Evolutionary conservation across 2,888 invertebrate genomes (phyloP), one percentile per base, ranked within the genome.

Genomic region (Hylaea fasciaria): DNA sequence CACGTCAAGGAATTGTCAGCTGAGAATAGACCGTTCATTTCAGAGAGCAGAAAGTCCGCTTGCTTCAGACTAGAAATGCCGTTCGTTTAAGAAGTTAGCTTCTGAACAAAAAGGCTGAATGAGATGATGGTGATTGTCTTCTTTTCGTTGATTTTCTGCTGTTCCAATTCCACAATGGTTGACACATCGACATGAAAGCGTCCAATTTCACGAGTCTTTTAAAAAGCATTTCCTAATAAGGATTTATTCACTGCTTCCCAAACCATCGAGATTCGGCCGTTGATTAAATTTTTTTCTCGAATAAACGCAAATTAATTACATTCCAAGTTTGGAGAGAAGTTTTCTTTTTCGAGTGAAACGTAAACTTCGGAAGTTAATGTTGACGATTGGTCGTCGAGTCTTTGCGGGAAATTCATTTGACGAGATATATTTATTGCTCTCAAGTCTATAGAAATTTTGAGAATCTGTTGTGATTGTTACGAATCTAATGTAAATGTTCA

Each of bases 291-390:
- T 83, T 79, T 83, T 32, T 83, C 70, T 67, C 78, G 78, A 82
- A 81, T 79, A 80, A 74, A 77, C 73, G 73, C 62, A 78, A 85
- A 88, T 87, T 88, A 88, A 89, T 88, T 88, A 85, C 82, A 78
- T 70, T 68, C 79, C 3, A 68, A 80, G 76, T 78, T 78, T 66
- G 53, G 55, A 65, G 69, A 67, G 73, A 79, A 80, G 80, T 77
- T 69, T 78, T 74, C 57, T 50, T 62, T 65, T 28, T 51, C 49
- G 68, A 83, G 75, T 80, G 77, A 73, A 66, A 71, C 71, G 67
- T 58, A 55, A 69, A 78, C 66, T 80, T 76, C 67, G 63, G 70
- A 73, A 82, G 81, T 80, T 77, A 82, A 82, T 78, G 81, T 81
- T 83, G 81, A 81, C 80, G 78, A 76, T 74, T 69, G 74, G 73